Conservation (phyloP, 2,113 vertebrate genomes). For the Ammospiza nelsoni region DNA sequence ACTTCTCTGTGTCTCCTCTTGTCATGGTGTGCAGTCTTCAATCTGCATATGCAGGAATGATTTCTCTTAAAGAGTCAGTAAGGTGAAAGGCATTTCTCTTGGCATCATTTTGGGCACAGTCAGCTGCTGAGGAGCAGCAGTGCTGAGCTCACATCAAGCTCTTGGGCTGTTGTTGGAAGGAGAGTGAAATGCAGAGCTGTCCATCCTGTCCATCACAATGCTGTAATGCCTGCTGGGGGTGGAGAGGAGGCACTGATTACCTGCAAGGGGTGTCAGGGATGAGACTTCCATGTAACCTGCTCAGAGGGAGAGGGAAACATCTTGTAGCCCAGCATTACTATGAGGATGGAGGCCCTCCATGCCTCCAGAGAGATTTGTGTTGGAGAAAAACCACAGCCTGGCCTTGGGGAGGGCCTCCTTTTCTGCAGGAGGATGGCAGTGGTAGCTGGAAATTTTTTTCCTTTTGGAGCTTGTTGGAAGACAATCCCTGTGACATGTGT, state of each 20-base stretch:
- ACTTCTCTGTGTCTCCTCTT: neutral
- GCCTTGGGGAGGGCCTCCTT: neutral
- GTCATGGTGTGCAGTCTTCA: neutral
- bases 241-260: neutral
- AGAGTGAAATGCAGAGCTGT: neutral
- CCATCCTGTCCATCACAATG: neutral
- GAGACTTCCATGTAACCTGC: neutral
- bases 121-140: neutral
- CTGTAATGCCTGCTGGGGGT: neutral
- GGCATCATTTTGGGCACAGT: neutral
- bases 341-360: neutral
- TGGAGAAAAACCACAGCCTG: neutral
- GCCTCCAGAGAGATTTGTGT: neutral
- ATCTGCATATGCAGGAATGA: neutral
- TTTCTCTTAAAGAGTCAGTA: neutral
- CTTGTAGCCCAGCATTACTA: neutral
- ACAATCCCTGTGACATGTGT: neutral
- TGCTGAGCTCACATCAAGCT: neutral
- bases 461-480: neutral
- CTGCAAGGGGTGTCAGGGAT: neutral
- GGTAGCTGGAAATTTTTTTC: neutral
- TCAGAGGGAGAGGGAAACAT: neutral
- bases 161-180: neutral
- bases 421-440: neutral
- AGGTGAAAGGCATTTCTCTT: neutral